A percentile compares a stretch with the other conserved stretches of the same genome.
These are phyloP conservation scores for Himalopsyche phryganea DNA, from an alignment of 1,140 invertebrate genomes.

Conservation along the genomic window DNA sequence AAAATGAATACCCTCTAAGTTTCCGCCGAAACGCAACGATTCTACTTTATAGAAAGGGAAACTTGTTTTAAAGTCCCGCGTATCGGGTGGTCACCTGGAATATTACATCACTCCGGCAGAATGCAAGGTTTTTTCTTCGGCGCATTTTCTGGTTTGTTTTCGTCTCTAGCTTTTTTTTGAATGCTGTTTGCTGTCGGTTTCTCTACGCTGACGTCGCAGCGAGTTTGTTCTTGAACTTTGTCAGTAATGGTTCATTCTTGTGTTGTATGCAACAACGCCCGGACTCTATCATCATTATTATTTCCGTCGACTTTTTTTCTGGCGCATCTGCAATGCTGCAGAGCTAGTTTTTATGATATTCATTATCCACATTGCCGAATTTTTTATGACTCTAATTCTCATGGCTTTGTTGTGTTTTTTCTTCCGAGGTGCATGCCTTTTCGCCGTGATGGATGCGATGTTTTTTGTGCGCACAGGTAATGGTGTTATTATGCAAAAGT, in stretches of 20 bases:
- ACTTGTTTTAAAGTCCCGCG: too few relatives aligned
- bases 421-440: conserved; percentile 1
- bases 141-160: conserved; percentile 22
- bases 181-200: conserved; percentile 1
- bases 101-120: conserved; percentile 33
- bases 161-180: conserved; percentile 19
- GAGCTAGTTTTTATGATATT: conserved; percentile 15
- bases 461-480: conserved; percentile 17
- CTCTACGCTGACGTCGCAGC: conserved; percentile 24
- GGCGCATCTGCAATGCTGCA: conserved; percentile 23
- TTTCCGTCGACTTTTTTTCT: conserved; percentile 17
- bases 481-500: conserved; percentile 29
- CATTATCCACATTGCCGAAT: conserved; percentile 1
- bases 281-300: background rate
- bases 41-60: too few relatives aligned
- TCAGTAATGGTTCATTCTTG: conserved; percentile 14
- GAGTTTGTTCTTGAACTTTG: conserved; percentile 28
- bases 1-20: too few relatives aligned
- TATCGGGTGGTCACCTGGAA: background rate
- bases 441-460: conserved; percentile 22
- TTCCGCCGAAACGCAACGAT: too few relatives aligned
- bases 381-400: background rate
- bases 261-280: conserved; percentile 15
- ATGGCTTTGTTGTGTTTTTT: background rate
- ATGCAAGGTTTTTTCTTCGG: conserved; percentile 30